Conservation (phyloP, 2,797 vertebrate genomes). For the Squalus acanthias region DNA sequence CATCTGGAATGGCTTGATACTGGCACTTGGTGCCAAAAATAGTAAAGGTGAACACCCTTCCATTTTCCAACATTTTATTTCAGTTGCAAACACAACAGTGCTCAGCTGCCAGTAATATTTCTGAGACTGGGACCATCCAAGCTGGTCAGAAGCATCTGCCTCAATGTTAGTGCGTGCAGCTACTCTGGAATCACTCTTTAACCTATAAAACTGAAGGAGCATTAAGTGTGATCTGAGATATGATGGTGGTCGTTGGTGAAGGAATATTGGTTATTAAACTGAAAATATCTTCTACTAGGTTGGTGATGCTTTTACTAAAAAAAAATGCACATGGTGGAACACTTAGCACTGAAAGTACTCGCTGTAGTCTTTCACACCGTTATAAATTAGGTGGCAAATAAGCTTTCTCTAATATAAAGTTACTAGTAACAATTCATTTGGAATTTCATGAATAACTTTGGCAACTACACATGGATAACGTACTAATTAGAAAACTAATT, state of each 20-base stretch:
- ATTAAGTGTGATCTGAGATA: neutral
- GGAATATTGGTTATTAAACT: neutral
- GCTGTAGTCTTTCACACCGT: neutral
- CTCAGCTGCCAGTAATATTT: neutral
- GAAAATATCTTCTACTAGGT: neutral
- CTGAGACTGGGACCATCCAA: neutral
- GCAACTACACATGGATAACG: neutral
- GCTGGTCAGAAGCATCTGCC: neutral
- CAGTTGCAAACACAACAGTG: neutral
- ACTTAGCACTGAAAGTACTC: neutral
- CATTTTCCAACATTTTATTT: neutral
- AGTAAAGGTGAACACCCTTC: neutral
- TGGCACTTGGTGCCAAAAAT: neutral
- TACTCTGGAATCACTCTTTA: neutral
- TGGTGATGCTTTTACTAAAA: neutral
- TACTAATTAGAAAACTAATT: neutral
- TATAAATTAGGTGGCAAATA: neutral
- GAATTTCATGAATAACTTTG: constrained; percentile 22
- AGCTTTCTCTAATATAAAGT: neutral
- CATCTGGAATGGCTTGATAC: neutral
- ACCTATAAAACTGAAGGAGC: neutral
- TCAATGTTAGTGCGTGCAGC: neutral
- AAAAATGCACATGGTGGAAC: neutral
- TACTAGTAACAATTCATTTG: neutral
- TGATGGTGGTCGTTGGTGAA: neutral